These are phyloP conservation scores for Oreochromis grahami DNA, from an alignment of 2,797 vertebrate genomes.

Conservation along the genomic window DNA sequence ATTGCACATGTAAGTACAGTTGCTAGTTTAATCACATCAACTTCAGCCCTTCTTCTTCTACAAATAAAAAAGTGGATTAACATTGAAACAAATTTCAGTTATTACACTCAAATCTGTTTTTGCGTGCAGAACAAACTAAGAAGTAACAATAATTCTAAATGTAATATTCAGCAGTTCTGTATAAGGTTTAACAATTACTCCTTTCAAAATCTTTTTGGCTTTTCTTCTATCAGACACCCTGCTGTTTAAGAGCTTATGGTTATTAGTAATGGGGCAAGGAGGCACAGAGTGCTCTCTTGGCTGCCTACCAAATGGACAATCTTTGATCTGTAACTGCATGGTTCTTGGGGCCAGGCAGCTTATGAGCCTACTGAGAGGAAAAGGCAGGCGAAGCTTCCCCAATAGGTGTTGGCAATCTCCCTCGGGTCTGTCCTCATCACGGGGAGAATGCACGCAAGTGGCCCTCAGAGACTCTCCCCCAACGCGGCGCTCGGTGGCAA, in stretches of 20 bases:
- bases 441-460: constrained; percentile 65
- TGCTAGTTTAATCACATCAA: not conserved
- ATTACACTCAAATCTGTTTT: not conserved
- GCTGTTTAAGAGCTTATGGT: constrained; percentile 43
- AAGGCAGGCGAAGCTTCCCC: constrained; percentile 31
- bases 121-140: not conserved
- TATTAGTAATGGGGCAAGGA: constrained; percentile 46
- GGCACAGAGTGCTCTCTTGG: constrained; percentile 62
- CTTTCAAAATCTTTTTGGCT: constrained; percentile 31
- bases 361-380: constrained; percentile 25
- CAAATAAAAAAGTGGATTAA: not conserved
- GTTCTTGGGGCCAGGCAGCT: constrained; percentile 42
- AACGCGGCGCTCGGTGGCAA: constrained; percentile 63
- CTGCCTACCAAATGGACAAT: constrained; percentile 60
- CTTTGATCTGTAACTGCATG: constrained; percentile 73
- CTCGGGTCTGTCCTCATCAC: constrained; percentile 63
- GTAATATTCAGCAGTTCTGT: constrained; percentile 2
- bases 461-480: constrained; percentile 63
- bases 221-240: constrained; percentile 34
- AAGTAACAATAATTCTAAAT: not conserved
- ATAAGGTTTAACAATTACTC: constrained; percentile 31
- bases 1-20: not conserved
- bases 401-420: constrained; percentile 68
- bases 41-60: not conserved
- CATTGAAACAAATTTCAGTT: not conserved